These are phyloP conservation scores for Montipora sp. DNA, from an alignment of 64 coral and sea anemone species.

Conservation along the genomic window DNA sequence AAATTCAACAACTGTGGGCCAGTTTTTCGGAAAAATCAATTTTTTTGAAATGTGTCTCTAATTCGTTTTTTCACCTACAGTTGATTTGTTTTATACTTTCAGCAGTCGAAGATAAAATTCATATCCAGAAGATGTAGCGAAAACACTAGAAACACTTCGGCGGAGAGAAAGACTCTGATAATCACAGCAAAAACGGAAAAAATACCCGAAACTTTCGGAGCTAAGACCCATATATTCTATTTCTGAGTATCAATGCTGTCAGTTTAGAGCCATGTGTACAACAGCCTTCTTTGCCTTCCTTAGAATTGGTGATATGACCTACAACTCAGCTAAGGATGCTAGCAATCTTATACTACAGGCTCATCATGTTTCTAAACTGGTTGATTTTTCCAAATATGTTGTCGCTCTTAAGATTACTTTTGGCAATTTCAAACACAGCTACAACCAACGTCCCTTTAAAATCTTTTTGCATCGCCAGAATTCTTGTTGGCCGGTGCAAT, in stretches of 20 bases:
- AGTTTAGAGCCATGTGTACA: constrained; percentile 30
- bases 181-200: no score
- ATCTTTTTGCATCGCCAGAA: constrained; percentile 36
- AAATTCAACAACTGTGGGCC: no score
- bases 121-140: no score
- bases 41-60: no score
- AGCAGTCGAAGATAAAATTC: no score
- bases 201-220: no score
- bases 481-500: constrained; percentile 60
- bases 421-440: constrained; percentile 60
- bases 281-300: constrained; percentile 37
- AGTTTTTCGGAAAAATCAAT: no score
- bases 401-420: constrained; percentile 63
- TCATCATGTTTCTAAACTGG: constrained; percentile 25
- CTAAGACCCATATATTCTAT: neutral
- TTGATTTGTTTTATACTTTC: no score
- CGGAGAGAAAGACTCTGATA: no score
- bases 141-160: no score
- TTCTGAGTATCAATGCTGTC: neutral
- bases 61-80: no score
- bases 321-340: constrained; percentile 7
- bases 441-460: constrained; percentile 64
- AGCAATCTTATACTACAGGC: constrained; percentile 23
- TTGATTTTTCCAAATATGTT: constrained; percentile 34
- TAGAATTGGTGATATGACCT: constrained; percentile 32